Evolutionary conservation across 2,113 vertebrate species (phyloP), one percentile per base, ranked within the genome.

Genomic region (Pleuronectes platessa): DNA sequence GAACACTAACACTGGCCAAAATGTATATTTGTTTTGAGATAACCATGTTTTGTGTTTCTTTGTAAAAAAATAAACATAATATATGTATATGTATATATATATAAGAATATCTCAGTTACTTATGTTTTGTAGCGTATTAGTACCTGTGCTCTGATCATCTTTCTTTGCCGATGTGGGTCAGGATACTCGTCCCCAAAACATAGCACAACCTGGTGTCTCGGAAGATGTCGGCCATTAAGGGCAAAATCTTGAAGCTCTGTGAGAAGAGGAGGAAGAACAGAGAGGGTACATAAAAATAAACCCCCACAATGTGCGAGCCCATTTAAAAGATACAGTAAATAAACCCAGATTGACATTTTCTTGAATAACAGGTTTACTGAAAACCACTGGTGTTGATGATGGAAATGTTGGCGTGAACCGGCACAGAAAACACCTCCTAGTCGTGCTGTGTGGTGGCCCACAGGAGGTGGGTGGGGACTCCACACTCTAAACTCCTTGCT

Each of bases 161-260:
- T 99, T 86, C 95, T 96, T 49, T 96, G 94, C 71, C 96, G 92
- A 86, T 99, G 97, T 0, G 95, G 96, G 73, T 97, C 96, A 14
- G 97, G 97, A 92, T 97, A 98, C 91, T 98, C 98, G 4, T 98
- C 98, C 66, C 97, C 97, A 47, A 99, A 99, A 89, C 97, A 98
- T 21, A 99, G 92, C 63, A 96, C 94, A 1, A 98, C 95, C 82
- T 97, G 97, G 91, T 96, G 96, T 87, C 96, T 95, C 0, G 98
- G 98, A 81, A 95, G 76, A 0, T 95, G 94, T 2, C 96, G 95
- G 65, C 97, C 95, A 58, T 97, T 96, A 72, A 96, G 95, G 71
- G 93, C 94, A 85, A 96, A 98, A 2, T 94, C 94, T 89, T 98
- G 97, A 53, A 98, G 89, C 85, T 98, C 97, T 99, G 90, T n/a